phyloP scores from a whole-genome alignment of 2,113 vertebrate genomes.

The Nothobranchius furzeri region DNA sequence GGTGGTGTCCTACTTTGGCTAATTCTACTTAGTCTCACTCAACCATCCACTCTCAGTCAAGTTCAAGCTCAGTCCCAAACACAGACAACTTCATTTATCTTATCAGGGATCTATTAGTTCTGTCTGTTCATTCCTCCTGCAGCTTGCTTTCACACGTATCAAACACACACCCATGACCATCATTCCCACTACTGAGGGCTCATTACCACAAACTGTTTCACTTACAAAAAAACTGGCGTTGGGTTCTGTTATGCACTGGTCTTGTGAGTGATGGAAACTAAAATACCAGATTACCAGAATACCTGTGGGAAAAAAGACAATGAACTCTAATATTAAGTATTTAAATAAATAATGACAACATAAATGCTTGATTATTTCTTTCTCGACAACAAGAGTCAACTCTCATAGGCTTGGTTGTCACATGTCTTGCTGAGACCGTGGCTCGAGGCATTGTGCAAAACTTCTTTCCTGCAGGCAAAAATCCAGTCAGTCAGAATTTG shows the following conservation, averaged over 20 bases:
- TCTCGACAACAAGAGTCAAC: conserved; percentile 49
- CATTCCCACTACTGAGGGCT: conserved; percentile 6
- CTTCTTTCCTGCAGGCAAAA: conserved; percentile 14
- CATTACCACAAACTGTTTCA: conserved; percentile 10
- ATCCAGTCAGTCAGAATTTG: conserved; percentile 13
- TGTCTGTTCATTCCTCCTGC: no score
- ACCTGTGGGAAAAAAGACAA: no score
- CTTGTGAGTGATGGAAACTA: conserved; percentile 3
- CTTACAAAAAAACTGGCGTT: conserved; percentile 24
- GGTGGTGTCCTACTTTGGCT: no score
- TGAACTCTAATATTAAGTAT: no score
- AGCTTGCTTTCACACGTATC: conserved; percentile 8
- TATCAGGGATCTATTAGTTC: no score
- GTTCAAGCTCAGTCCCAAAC: no score
- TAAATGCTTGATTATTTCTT: conserved; percentile 16
- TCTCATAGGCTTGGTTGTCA: conserved; percentile 18
- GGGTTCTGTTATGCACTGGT: conserved; percentile 22
- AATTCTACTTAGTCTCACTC: no score
- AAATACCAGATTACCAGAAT: no score
- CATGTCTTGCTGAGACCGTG: conserved; percentile 9
- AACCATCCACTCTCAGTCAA: no score
- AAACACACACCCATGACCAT: conserved; percentile 21
- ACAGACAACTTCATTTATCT: no score
- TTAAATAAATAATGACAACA: conserved; percentile 8
- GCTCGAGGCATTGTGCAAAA: conserved; percentile 22